phyloP scores from a whole-genome alignment of 2,888 invertebrate species.

The Cancer borealis region DNA sequence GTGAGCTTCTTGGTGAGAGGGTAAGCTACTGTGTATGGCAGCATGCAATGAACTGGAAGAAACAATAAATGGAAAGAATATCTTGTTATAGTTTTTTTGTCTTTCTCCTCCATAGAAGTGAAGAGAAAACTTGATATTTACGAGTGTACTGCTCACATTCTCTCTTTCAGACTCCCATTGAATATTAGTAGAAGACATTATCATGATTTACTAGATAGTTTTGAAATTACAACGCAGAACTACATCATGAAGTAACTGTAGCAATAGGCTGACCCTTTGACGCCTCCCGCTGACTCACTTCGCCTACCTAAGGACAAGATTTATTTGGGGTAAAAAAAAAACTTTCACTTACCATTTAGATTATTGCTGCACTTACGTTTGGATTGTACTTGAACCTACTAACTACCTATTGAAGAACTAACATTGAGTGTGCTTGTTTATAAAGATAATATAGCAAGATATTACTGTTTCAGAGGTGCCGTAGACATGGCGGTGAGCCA shows the following conservation, averaged over 20 bases:
- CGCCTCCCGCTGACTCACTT: slow-evolving; percentile 40
- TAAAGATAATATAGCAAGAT: slow-evolving; percentile 4
- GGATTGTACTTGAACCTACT: neutral
- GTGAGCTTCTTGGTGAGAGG: no score
- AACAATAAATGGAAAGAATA: neutral
- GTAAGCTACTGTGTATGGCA: no score
- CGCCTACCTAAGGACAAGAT: slow-evolving; percentile 35
- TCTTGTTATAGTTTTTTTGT: neutral
- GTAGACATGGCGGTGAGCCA: slow-evolving; percentile 67
- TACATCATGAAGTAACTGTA: neutral
- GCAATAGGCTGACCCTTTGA: neutral
- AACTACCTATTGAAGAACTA: neutral
- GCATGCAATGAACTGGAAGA: neutral
- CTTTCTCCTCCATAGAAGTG: neutral
- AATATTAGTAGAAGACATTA: neutral
- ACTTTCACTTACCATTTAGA: neutral
- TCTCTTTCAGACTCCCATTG: neutral
- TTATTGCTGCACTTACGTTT: neutral
- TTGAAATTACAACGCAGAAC: neutral
- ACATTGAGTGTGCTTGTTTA: neutral
- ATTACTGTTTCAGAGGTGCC: slow-evolving; percentile 38
- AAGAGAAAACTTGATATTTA: neutral
- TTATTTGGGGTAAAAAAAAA: slow-evolving; percentile 36
- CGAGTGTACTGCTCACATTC: neutral
- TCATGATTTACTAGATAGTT: neutral